Conservation (phyloP, 2,113 vertebrate genomes). For the Anguilla rostrata region DNA sequence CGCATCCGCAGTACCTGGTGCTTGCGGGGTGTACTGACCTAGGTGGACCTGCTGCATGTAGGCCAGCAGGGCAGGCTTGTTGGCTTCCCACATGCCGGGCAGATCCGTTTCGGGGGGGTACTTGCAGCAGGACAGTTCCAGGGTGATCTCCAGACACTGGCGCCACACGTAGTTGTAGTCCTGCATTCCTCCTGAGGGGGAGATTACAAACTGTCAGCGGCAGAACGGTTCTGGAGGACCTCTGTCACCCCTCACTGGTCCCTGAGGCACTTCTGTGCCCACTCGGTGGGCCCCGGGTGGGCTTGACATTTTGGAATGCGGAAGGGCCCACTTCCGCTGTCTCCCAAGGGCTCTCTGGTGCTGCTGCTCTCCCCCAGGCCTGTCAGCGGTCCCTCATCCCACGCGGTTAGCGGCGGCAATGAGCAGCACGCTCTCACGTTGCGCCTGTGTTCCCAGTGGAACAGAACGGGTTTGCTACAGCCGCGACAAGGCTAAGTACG, state of each 20-base stretch:
- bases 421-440: too few species aligned
- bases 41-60: constrained; percentile 90
- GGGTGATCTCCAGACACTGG: constrained; percentile 90
- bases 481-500: not conserved
- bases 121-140: constrained; percentile 95
- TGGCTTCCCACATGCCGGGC: constrained; percentile 78
- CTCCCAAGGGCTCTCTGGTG: not conserved
- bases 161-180: constrained; percentile 94
- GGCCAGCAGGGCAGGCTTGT: constrained; percentile 78
- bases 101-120: constrained; percentile 77
- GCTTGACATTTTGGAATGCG: not conserved
- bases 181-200: constrained; percentile 89
- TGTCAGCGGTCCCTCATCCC: not conserved
- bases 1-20: not conserved
- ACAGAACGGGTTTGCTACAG: too few species aligned
- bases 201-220: constrained; percentile 14
- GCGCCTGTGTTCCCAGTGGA: too few species aligned
- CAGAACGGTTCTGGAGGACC: not conserved
- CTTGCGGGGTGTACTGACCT: constrained; percentile 66
- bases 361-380: not conserved
- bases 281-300: not conserved
- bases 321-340: too few species aligned
- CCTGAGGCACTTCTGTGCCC: not conserved
- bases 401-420: not conserved
- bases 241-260: not conserved